Base-by-base conservation (phyloP, 1,140 invertebrate species). In the Drosophila persimilis region DNA sequence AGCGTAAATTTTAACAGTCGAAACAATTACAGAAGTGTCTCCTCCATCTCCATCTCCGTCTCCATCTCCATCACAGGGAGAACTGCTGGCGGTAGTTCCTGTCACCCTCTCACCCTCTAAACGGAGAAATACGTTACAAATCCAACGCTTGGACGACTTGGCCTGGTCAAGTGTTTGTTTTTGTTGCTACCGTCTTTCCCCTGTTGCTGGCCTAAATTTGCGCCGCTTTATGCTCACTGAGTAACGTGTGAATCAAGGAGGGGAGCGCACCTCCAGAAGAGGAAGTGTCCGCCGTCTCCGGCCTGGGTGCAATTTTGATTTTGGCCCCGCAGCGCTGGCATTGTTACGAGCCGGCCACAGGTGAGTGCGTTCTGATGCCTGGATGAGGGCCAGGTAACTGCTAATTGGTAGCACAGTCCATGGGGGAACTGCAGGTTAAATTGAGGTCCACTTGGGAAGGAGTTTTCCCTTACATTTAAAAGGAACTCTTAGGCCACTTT, bases 41-140 rank as follows among this genome's bases (percentile, higher is more conserved):
- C 70, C 44, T 41, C 46, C 9, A 13, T 4, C 35, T 39, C 39
- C 13, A 3, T 2, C 31, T 11, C 35, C 35, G 13, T 13, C 55
- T 35, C 8, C 13, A 17, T n/a, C 6, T 24, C 43, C 15, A 13
- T 55, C 9, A 17, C 17, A 17, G 17, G 17, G 17, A 17, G 17
- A 17, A 17, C 17, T 17, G 15, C 35, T 39, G 35, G 35, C 35
- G 35, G 31, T 39, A 3, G 35, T 39, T 39, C 11, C 11, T 4
- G 11, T 39, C 17, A 7, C 22, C 53, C 48, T 54, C 47, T 13
- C 29, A 26, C 52, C 55, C 35, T n/a, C 13, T 20, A 47, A 48
- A 48, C 43, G 43, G 56, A 78, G 86, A 86, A 86, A 86, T 77
- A 86, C 81, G 81, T 86, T 86, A 86, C 83, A 86, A 86, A 85